A percentile compares a stretch with the other conserved stretches of the same genome.
Conservation (phyloP, 2,888 invertebrate species). For the Agrochola macilenta region DNA sequence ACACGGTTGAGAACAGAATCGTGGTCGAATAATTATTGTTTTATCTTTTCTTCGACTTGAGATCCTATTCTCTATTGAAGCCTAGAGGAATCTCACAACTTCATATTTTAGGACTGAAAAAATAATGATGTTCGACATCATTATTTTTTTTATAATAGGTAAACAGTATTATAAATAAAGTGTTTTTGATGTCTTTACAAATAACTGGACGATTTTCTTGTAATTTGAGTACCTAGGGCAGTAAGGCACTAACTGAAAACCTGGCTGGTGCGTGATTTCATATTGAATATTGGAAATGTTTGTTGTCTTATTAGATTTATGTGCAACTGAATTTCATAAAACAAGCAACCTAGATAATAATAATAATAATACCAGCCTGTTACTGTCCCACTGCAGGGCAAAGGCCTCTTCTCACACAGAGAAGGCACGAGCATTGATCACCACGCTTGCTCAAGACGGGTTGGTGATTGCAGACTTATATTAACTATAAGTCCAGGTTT, state of each 20-base stretch:
- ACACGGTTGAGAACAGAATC: not conserved
- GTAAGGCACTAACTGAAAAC: not conserved
- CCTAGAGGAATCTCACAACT: not conserved
- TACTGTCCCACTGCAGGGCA: too few relatives aligned
- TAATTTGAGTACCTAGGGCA: not conserved
- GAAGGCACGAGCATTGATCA: too few relatives aligned
- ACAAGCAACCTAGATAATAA: too few relatives aligned
- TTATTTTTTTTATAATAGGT: not conserved
- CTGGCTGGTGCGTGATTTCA: not conserved
- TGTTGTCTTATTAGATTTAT: not conserved
- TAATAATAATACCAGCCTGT: too few relatives aligned
- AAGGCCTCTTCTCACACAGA: too few relatives aligned
- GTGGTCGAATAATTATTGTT: not conserved
- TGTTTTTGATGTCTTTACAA: not conserved
- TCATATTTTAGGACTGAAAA: not conserved
- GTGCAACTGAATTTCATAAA: constrained; percentile 2
- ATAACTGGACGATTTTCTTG: not conserved
- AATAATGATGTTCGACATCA: not conserved
- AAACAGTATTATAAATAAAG: not conserved
- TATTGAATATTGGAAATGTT: not conserved
- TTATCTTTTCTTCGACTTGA: not conserved
- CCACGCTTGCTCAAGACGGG: too few relatives aligned
- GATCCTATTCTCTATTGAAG: not conserved
- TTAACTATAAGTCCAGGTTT: too few relatives aligned
- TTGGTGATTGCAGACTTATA: too few relatives aligned